Conservation (phyloP, 2,888 invertebrate genomes). For the Limnephilus auricula region DNA sequence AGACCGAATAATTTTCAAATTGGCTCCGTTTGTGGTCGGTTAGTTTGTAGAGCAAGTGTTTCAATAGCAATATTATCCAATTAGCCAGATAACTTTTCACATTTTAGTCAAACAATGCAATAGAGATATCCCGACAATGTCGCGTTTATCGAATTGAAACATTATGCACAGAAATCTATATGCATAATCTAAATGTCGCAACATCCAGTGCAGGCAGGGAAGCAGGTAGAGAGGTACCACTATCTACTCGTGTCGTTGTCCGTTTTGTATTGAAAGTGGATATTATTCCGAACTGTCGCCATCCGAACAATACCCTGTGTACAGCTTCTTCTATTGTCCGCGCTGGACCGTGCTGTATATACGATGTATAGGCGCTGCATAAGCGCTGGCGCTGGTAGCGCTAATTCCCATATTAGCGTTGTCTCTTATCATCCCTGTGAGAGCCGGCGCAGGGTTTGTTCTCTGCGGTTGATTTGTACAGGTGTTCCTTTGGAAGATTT, state of each 20-base stretch:
- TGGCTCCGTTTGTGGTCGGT: no score
- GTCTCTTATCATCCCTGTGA: conserved; percentile 51
- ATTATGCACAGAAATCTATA: background rate
- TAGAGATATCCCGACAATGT: background rate
- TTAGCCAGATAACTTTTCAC: background rate
- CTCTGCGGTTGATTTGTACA: background rate
- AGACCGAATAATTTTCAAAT: no score
- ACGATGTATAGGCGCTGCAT: background rate
- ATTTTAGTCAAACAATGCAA: background rate
- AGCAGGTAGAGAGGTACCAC: background rate
- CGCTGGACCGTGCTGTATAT: conserved; percentile 22
- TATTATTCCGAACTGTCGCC: conserved; percentile 53
- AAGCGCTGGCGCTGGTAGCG: conserved; percentile 49
- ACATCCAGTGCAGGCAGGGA: background rate
- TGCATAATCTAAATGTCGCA: background rate
- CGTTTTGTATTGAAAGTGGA: conserved; percentile 39
- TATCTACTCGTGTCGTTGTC: conserved; percentile 29
- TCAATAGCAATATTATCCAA: no score
- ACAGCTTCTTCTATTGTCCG: conserved; percentile 53
- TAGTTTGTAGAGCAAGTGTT: no score
- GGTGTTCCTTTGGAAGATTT: background rate
- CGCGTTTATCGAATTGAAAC: background rate
- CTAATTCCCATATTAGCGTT: conserved; percentile 62
- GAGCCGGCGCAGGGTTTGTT: conserved; percentile 30
- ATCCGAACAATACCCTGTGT: conserved; percentile 11